Evolutionary conservation across 2,113 vertebrate species (phyloP).

Genomic region (Ctenomys sociabilis): DNA sequence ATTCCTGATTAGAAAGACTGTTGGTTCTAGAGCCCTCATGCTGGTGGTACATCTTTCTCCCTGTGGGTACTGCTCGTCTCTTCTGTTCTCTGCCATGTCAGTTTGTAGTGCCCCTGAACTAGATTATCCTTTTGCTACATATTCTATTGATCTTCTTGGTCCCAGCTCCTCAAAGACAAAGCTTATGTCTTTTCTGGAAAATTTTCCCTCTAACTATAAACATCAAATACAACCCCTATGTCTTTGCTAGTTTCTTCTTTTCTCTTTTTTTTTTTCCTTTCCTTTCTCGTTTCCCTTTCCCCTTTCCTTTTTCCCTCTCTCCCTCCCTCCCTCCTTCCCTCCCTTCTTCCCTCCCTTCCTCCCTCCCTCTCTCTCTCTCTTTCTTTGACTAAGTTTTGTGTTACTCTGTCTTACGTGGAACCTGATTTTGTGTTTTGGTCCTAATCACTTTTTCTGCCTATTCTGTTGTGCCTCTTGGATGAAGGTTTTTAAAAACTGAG

Average conservation of each 20-base stretch:
- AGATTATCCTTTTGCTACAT: neutral
- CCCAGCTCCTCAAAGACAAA: conserved; percentile 33
- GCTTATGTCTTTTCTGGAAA: neutral
- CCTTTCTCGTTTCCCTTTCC: too few species aligned
- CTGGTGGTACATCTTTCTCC: conserved; percentile 11
- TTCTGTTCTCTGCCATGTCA: conserved; percentile 18
- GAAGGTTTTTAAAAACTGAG: conserved; percentile 57
- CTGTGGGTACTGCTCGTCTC: neutral
- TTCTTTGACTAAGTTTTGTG: conserved; percentile 24
- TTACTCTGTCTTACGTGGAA: conserved; percentile 12
- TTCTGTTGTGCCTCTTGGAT: conserved; percentile 51
- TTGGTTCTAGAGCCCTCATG: neutral
- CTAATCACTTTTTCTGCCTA: conserved; percentile 2
- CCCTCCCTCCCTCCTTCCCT: too few species aligned
- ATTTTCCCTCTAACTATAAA: neutral
- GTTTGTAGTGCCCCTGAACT: neutral
- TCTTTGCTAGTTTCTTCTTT: conserved; percentile 41
- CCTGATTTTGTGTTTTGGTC: conserved; percentile 48
- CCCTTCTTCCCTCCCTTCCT: too few species aligned
- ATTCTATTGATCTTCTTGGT: conserved; percentile 12
- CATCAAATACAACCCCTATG: neutral
- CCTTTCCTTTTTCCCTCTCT: too few species aligned
- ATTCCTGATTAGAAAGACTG: neutral
- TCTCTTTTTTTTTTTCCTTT: neutral
- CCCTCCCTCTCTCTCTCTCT: too few species aligned